Percentiles rank a stretch among this genome's conserved stretches.
Conservation (phyloP, 2,797 vertebrate genomes). For the Lophotriccus pileatus region DNA sequence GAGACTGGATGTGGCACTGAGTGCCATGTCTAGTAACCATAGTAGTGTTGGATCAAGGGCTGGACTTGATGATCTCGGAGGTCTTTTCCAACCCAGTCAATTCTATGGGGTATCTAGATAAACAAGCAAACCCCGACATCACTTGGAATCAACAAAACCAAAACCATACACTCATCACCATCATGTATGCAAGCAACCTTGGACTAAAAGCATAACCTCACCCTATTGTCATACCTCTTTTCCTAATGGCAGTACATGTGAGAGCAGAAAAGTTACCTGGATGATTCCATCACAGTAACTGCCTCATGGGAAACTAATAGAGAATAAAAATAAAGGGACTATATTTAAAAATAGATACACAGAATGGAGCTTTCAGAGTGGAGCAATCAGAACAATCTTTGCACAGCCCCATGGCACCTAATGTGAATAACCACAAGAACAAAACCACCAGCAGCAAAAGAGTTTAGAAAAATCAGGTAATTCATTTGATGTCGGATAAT, state of each 20-base stretch:
- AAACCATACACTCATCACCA: background rate
- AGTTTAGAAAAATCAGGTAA: background rate
- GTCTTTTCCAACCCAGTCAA: no score
- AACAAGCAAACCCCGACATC: background rate
- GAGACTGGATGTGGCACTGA: no score
- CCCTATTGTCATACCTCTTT: background rate
- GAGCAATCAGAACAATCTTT: background rate
- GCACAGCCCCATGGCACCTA: background rate
- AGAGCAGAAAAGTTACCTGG: background rate
- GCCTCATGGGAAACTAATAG: background rate
- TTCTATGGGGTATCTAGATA: background rate
- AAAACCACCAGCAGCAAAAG: background rate
- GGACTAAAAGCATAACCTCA: background rate
- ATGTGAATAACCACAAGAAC: background rate
- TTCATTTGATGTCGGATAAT: background rate
- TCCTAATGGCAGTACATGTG: background rate
- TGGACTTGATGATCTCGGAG: no score
- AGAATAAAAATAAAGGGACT: background rate
- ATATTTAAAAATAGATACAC: background rate
- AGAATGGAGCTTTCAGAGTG: background rate
- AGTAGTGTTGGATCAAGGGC: no score
- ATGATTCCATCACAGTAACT: background rate
- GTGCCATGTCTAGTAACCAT: no score
- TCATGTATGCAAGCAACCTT: accelerated
- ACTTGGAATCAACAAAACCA: background rate